A percentile compares a stretch with the other conserved stretches of the same genome.
Conservation (phyloP, 23 tunicate species). For the Trididemnum clinides region DNA sequence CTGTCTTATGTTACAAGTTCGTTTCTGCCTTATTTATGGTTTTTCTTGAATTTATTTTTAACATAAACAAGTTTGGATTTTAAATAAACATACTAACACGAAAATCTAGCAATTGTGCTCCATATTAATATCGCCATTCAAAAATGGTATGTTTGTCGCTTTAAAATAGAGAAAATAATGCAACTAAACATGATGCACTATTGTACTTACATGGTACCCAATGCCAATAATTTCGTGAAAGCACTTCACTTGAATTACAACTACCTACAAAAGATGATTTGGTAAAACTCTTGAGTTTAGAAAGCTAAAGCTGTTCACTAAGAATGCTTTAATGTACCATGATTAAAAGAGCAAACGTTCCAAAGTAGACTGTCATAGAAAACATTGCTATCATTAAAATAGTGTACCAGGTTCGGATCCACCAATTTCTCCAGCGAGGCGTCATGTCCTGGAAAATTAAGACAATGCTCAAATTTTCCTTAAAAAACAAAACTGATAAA, state of each 20-base stretch:
- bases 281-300: not conserved
- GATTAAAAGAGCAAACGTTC: conserved; percentile 75
- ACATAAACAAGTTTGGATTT: too few species aligned
- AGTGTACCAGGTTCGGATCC: conserved; percentile 87
- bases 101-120: too few species aligned
- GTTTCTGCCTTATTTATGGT: too few species aligned
- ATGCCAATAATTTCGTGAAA: conserved; percentile 97
- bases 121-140: too few species aligned
- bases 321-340: conserved; percentile 35
- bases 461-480: not conserved
- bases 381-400: conserved; percentile 75
- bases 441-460: conserved; percentile 58
- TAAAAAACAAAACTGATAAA: too few species aligned
- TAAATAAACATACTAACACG: too few species aligned
- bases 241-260: conserved; percentile 77
- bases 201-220: conserved; percentile 64
- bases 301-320: not conserved
- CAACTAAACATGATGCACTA: not conserved
- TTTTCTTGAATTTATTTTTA: too few species aligned
- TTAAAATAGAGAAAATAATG: too few species aligned
- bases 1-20: too few species aligned
- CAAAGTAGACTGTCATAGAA: conserved; percentile 64
- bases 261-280: conserved; percentile 50
- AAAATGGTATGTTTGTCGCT: too few species aligned
- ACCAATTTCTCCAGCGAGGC: conserved; percentile 98